These are phyloP conservation scores for Dromius quadrimaculatus DNA, from an alignment of 2,888 invertebrate species.

Conservation along the genomic window DNA sequence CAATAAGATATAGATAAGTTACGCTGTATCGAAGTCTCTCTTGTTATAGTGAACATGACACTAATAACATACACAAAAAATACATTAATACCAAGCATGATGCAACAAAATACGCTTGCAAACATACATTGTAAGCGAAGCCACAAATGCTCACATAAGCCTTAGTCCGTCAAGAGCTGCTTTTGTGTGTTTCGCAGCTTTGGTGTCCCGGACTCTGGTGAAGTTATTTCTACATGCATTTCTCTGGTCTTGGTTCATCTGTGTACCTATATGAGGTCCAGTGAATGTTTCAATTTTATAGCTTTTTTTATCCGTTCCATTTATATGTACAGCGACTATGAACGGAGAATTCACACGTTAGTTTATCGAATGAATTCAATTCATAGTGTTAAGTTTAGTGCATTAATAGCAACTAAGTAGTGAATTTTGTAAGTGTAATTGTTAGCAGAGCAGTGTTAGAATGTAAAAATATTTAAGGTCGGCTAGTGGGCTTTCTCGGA, in stretches of 20 bases:
- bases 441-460: neutral
- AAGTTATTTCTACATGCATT: constrained; percentile 24
- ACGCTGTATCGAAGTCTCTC: constrained; percentile 20
- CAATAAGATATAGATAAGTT: constrained; percentile 1
- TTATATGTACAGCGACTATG: constrained; percentile 2
- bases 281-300: constrained; percentile 29
- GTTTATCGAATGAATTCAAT: neutral
- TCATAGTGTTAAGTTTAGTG: constrained; percentile 22
- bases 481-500: neutral
- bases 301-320: neutral
- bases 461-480: neutral
- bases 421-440: constrained; percentile 1
- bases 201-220: constrained; percentile 34
- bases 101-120: constrained; percentile 33
- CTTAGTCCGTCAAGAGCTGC: constrained; percentile 42
- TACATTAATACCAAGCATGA: constrained; percentile 21
- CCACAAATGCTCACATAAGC: constrained; percentile 38
- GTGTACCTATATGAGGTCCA: constrained; percentile 39
- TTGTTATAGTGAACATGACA: constrained; percentile 31
- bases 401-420: too few relatives aligned
- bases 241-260: constrained; percentile 35
- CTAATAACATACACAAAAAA: constrained; percentile 21
- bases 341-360: neutral
- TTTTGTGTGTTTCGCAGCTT: constrained; percentile 37
- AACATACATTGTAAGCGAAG: constrained; percentile 37